phyloP scores from a whole-genome alignment of 2,113 vertebrate genomes.

The Clarias batrachus region DNA sequence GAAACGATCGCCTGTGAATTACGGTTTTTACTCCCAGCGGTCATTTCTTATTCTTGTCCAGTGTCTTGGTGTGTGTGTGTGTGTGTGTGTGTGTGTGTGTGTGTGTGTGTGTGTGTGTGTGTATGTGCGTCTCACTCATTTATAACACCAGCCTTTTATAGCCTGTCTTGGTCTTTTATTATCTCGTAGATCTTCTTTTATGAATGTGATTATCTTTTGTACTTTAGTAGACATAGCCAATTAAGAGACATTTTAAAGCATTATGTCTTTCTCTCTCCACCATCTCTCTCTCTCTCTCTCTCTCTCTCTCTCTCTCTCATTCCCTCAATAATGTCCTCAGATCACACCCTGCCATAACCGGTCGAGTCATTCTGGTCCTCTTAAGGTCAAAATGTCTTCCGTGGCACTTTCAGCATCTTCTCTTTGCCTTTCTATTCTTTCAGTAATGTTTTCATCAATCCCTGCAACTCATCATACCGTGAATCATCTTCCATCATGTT shows the following conservation, averaged over 20 bases:
- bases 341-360: background rate
- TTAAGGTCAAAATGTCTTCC: background rate
- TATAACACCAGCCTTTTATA: slow-evolving; percentile 7
- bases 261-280: background rate
- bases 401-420: background rate
- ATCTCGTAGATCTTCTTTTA: slow-evolving; percentile 23
- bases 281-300: background rate
- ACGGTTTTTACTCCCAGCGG: slow-evolving; percentile 20
- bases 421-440: background rate
- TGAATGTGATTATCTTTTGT: slow-evolving; percentile 11
- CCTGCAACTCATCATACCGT: background rate
- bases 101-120: background rate
- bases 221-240: slow-evolving; percentile 2
- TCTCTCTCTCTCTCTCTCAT: background rate
- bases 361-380: background rate
- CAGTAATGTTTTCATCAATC: background rate
- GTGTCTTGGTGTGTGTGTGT: background rate
- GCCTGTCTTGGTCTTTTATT: slow-evolving; percentile 18
- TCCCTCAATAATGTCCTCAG: background rate
- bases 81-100: no score
- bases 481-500: background rate
- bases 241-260: background rate
- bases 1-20: slow-evolving; percentile 22
- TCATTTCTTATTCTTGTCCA: slow-evolving; percentile 40
- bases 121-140: background rate